Percentiles rank a stretch among this genome's conserved stretches.
phyloP scores from a whole-genome alignment of 1,140 invertebrate species.

The Drosophila serrata region DNA sequence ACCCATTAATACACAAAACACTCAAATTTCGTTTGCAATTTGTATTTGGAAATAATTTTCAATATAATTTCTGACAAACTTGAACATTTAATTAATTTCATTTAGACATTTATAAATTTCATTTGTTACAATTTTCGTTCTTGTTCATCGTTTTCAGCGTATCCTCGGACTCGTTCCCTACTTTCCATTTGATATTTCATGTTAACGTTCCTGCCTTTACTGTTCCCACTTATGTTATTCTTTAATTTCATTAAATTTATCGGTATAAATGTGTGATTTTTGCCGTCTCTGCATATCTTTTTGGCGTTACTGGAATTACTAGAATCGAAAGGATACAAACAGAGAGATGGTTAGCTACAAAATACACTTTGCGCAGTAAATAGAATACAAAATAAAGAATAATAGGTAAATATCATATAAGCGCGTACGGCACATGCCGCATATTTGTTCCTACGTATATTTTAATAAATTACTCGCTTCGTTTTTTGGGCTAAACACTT shows the following conservation, averaged over 20 bases:
- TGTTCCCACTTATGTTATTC: constrained; percentile 44
- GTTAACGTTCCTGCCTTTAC: constrained; percentile 45
- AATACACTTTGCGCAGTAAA: constrained; percentile 23
- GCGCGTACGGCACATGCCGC: neutral
- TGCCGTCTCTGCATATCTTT: neutral
- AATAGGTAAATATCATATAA: constrained; percentile 16
- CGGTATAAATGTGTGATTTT: constrained; percentile 23
- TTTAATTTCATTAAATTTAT: constrained; percentile 20
- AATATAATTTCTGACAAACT: constrained; percentile 84
- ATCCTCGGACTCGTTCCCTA: constrained; percentile 23
- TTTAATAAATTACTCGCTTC: constrained; percentile 32
- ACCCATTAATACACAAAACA: neutral
- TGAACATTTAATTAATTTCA: constrained; percentile 80
- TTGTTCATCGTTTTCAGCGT: constrained; percentile 36
- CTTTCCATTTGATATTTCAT: constrained; percentile 37
- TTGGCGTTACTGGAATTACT: constrained; percentile 30
- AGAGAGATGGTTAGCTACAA: constrained; percentile 12
- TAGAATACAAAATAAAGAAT: constrained; percentile 17
- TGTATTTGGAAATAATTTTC: constrained; percentile 62
- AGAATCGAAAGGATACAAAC: constrained; percentile 16
- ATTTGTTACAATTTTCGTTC: constrained; percentile 75
- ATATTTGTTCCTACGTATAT: constrained; percentile 10
- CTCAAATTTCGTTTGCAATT: constrained; percentile 36
- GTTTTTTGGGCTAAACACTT: constrained; percentile 11
- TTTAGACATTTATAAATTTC: constrained; percentile 81